These are phyloP conservation scores for Epirrhoe alternata DNA, from an alignment of 2,888 invertebrate genomes.

Conservation along the genomic window DNA sequence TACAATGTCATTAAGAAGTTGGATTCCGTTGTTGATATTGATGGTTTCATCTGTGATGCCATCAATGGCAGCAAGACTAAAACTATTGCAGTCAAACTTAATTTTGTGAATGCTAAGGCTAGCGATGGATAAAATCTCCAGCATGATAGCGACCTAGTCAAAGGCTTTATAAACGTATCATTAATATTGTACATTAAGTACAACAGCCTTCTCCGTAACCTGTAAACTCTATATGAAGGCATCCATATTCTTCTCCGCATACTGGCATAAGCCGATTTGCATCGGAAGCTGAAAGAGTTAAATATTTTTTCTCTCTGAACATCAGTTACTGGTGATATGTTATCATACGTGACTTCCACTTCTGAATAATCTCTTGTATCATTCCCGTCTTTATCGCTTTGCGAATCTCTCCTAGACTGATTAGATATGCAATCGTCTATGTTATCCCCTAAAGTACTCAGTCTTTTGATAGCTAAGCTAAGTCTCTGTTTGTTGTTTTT, in stretches of 20 bases:
- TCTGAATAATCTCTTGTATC: slow-evolving; percentile 68
- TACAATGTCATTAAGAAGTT: slow-evolving; percentile 76
- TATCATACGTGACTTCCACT: slow-evolving; percentile 75
- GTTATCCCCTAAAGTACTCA: slow-evolving; percentile 80
- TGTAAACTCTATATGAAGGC: slow-evolving; percentile 77
- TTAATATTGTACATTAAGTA: slow-evolving; percentile 71
- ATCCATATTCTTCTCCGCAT: slow-evolving; percentile 70
- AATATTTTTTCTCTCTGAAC: slow-evolving; percentile 76
- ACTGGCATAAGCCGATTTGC: slow-evolving; percentile 71
- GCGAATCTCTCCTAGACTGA: slow-evolving; percentile 72
- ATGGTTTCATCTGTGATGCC: slow-evolving; percentile 68
- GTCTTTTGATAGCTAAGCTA: slow-evolving; percentile 78
- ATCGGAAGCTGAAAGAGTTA: slow-evolving; percentile 76
- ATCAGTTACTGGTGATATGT: slow-evolving; percentile 74
- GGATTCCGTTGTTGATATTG: slow-evolving; percentile 68
- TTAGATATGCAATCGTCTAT: slow-evolving; percentile 79
- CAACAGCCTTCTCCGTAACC: slow-evolving; percentile 64
- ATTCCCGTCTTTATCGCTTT: slow-evolving; percentile 55
- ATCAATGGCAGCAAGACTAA: slow-evolving; percentile 70
- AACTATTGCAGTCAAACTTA: slow-evolving; percentile 68
- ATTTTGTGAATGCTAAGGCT: slow-evolving; percentile 67
- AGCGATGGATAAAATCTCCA: slow-evolving; percentile 80
- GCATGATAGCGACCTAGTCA: slow-evolving; percentile 74
- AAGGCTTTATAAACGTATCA: slow-evolving; percentile 77
- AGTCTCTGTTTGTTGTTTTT: slow-evolving; percentile 66